These are phyloP conservation scores for Alauda arvensis DNA, from an alignment of 2,797 vertebrate genomes.

Conservation along the genomic window DNA sequence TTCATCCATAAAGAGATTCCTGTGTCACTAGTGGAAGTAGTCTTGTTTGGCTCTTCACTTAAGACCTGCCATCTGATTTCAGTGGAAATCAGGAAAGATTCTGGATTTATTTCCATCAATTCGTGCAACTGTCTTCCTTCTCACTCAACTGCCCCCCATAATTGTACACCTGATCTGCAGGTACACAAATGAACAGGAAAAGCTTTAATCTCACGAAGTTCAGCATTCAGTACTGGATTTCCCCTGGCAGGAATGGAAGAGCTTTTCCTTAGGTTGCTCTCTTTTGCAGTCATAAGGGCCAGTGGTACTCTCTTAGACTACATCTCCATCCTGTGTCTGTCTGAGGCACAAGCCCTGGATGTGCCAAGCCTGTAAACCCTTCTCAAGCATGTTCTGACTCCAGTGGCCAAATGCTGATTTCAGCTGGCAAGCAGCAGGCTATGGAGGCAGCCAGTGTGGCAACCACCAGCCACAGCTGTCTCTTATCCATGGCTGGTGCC, in stretches of 20 bases:
- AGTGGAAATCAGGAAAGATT: not conserved
- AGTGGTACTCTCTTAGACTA: not conserved
- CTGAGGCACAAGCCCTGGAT: not conserved
- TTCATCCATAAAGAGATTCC: not conserved
- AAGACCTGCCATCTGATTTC: not conserved
- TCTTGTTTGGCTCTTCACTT: not conserved
- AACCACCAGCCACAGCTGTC: not conserved
- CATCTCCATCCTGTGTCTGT: not conserved
- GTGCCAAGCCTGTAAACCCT: not conserved
- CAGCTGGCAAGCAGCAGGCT: not conserved
- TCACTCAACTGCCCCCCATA: not conserved
- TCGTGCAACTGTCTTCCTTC: not conserved
- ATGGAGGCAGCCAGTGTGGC: not conserved
- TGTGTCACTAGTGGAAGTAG: not conserved
- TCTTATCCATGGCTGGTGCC: not conserved
- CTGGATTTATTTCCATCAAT: not conserved
- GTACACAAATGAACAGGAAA: not conserved
- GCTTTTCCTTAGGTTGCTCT: not conserved
- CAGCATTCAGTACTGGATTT: not conserved
- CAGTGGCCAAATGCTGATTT: not conserved
- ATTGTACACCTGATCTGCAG: not conserved
- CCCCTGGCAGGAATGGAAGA: not conserved
- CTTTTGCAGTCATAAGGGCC: rapidly evolving
- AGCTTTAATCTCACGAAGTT: not conserved
- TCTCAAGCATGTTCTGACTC: not conserved